Conservation (phyloP, 2,797 vertebrate genomes). For the Taeniopygia guttata region DNA sequence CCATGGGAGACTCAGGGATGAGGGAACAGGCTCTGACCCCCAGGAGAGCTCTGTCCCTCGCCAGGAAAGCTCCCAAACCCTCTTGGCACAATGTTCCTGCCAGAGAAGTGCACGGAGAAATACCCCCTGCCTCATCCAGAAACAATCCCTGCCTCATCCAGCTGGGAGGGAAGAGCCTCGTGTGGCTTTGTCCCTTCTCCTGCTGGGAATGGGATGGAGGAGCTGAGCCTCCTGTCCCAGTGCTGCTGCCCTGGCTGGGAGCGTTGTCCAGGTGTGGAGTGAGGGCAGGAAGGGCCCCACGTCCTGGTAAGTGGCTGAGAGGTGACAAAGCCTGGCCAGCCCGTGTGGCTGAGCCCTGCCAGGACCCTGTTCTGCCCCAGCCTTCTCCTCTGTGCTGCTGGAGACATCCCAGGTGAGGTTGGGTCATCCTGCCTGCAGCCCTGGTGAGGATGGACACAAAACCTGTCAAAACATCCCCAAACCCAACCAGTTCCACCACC, state of each 20-base stretch:
- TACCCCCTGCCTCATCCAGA: background rate
- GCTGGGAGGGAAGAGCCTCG: background rate
- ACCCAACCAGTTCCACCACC: background rate
- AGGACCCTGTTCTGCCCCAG: background rate
- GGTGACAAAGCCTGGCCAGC: background rate
- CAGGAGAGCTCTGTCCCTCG: background rate
- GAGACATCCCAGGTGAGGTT: background rate
- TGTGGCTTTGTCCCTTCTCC: background rate
- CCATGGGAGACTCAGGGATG: background rate
- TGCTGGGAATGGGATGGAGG: background rate
- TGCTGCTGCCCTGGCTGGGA: background rate
- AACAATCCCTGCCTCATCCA: background rate
- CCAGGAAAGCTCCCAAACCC: background rate
- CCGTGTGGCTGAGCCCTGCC: background rate
- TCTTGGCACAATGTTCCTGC: background rate
- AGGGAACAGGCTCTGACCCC: background rate
- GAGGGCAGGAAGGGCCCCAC: background rate
- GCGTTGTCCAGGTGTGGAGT: fast-evolving
- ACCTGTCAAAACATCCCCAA: background rate
- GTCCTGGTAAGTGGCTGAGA: background rate
- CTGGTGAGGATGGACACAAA: background rate
- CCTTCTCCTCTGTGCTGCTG: background rate
- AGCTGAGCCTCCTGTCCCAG: background rate
- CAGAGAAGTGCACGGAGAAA: background rate
- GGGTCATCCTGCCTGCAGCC: background rate